Base-by-base conservation (phyloP, 2,113 vertebrate genomes). In the Anolis carolinensis region DNA sequence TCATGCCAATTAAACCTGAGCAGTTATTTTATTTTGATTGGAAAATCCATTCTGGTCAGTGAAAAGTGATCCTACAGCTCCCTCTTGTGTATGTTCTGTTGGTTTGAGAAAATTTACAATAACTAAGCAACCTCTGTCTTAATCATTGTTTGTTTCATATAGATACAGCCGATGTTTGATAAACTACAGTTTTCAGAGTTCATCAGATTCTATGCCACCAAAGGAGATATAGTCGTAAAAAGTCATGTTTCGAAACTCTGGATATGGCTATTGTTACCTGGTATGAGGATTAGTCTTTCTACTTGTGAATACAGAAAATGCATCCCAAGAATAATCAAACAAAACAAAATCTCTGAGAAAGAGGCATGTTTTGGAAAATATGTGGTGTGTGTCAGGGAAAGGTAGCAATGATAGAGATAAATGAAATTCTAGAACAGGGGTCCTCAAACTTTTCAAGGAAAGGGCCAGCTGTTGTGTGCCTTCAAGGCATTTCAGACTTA, bases 51-150 rank as follows among this genome's bases (percentile, higher is more conserved):
- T 36, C 87, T 94, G 0, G 84, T 50, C 63, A 65, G 23, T 65
- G 63, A 27, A 27, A 18, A 65, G 7, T 84, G 86, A 71, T 95
- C 94, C 87, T 95, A 89, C 74, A 85, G 90, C 94, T 86, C 96
- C 96, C 95, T 96, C 96, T 96, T 89, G 95, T 96, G 96, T 95
- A 88, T 84, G 86, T 93, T 34, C 86, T 71, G 36, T 75, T 83
- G 87, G 73, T 84, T 92, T 87, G 86, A 89, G 81, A 78, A 78
- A 20, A 63, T 44, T 20, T 50, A 86, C 72, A 83, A 55, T 52
- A 82, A 20, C 32, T 70, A 11, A 23, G 1, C 44, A 34, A 73
- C 44, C 5, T 85, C 18, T 86, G 0, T 14, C 5, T 7, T 4
- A 14, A 74, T 44, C 39, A 44, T 79, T 14, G 10, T 76, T 88